Conservation (phyloP, 2,888 invertebrate genomes). For the Volucella inflata region DNA sequence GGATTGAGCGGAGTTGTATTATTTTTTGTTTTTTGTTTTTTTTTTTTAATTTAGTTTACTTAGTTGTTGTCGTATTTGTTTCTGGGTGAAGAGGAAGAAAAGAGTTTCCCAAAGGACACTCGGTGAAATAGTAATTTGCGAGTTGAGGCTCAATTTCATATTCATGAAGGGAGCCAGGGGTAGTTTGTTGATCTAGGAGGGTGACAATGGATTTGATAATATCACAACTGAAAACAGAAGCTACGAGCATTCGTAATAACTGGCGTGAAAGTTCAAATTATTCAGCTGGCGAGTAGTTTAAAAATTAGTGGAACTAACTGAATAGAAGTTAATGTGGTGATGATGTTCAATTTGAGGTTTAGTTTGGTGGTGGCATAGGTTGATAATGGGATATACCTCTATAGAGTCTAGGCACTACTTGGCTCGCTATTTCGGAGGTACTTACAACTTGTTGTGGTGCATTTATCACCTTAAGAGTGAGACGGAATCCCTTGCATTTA, state of each 20-base stretch:
- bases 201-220: constrained; percentile 64
- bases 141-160: constrained; percentile 72
- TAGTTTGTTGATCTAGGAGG: constrained; percentile 68
- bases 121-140: constrained; percentile 67
- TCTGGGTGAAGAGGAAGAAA: neutral
- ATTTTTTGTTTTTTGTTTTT: constrained; percentile 21
- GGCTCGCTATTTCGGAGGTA: too few species aligned
- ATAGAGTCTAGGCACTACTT: too few species aligned
- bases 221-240: constrained; percentile 15
- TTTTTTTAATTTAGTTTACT: constrained; percentile 15
- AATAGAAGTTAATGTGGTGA: neutral
- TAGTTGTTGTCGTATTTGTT: constrained; percentile 24
- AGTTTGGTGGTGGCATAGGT: neutral
- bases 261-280: constrained; percentile 36
- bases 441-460: too few species aligned
- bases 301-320: constrained; percentile 21
- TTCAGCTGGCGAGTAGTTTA: constrained; percentile 26
- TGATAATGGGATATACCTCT: neutral
- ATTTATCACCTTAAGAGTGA: too few species aligned
- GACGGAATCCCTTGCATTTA: too few species aligned
- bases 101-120: constrained; percentile 45
- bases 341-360: constrained; percentile 24
- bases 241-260: constrained; percentile 9
- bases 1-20: constrained; percentile 43
- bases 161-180: constrained; percentile 67